Base-by-base conservation (phyloP, 2,797 vertebrate genomes). In the Hyperoplus immaculatus region DNA sequence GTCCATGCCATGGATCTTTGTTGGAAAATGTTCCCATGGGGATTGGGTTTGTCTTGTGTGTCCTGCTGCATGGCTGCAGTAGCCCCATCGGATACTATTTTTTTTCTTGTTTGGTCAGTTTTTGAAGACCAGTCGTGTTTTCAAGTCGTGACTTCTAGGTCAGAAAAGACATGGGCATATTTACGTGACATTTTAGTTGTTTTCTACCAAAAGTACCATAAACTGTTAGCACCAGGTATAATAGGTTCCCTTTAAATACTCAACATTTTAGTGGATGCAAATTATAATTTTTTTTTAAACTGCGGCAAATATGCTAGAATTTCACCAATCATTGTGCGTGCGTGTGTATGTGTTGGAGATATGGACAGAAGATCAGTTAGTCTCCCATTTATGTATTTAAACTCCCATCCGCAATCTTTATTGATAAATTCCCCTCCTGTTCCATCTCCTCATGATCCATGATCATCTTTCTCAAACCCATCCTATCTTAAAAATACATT, bases 401-500 rank as follows among this genome's bases (percentile, higher is more conserved):
- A 9, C 12, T n/a, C 16, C 21, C 53, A 55, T 50, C n/a, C 9
- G n/a, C 5, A 56, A 57, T 65, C 6, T 0, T 60, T 42, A 29
- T 67, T 41, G 39, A 60, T 38, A 41, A 49, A 41, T 47, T 55
- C 5, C n/a, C 38, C 13, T 61, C 12, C 45, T 10, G 14, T 29
- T 5, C 29, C 14, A 46, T 54, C 42, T 55, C 14, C 16, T 55
- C 45, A 60, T 14, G 49, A 45, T 21, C 56, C 51, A 47, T 64
- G 6, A 63, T 15, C 5, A 16, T 42, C 18, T 59, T 59, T 36
- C 38, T 57, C 43, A 42, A 73, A 21, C 14, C 18, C 29, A 43
- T 55, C 21, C 13, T 36, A 13, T 59, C 53, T 59, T 49, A 41
- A 29, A 71, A 75, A 65, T 46, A 53, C 21, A 62, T 42, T 49